Conservation (phyloP, 1,140 invertebrate genomes). For the Batillaria attramentaria region DNA sequence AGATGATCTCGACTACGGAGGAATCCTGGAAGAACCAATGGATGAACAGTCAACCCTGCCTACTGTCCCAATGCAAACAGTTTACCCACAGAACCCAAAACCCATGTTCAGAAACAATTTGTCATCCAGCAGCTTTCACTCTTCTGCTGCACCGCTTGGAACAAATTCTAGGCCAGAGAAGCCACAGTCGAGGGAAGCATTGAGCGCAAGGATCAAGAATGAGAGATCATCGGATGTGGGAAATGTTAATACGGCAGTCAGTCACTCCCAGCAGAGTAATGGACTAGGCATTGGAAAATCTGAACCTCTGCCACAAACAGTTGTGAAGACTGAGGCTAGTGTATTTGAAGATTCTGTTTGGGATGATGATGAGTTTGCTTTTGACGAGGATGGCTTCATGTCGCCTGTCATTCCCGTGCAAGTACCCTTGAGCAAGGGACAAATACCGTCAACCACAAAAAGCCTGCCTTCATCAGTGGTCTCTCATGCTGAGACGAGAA, state of each 20-base stretch:
- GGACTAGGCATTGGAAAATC: too few relatives aligned
- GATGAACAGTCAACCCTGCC: background rate
- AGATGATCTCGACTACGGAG: conserved; percentile 10
- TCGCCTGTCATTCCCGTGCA: conserved; percentile 17
- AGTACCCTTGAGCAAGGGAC: background rate
- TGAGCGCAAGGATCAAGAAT: background rate
- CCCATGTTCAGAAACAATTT: too few relatives aligned
- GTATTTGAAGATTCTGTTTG: conserved; percentile 6
- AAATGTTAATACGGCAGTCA: too few relatives aligned
- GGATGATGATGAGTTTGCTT: conserved; percentile 26
- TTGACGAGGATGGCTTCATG: background rate
- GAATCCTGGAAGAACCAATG: conserved; percentile 17
- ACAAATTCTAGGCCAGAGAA: background rate
- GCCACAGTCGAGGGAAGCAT: background rate
- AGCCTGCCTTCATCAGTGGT: too few relatives aligned
- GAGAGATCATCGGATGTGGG: background rate
- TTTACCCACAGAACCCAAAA: too few relatives aligned
- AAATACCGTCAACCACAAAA: too few relatives aligned
- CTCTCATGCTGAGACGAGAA: too few relatives aligned
- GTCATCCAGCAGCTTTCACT: too few relatives aligned
- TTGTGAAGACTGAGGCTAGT: too few relatives aligned
- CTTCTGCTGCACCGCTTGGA: too few relatives aligned
- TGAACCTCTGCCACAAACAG: too few relatives aligned
- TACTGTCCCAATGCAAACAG: too few relatives aligned
- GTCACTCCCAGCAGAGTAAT: background rate